These are phyloP conservation scores for Meliscaeva auricollis DNA, from an alignment of 2,888 invertebrate genomes.

Conservation along the genomic window DNA sequence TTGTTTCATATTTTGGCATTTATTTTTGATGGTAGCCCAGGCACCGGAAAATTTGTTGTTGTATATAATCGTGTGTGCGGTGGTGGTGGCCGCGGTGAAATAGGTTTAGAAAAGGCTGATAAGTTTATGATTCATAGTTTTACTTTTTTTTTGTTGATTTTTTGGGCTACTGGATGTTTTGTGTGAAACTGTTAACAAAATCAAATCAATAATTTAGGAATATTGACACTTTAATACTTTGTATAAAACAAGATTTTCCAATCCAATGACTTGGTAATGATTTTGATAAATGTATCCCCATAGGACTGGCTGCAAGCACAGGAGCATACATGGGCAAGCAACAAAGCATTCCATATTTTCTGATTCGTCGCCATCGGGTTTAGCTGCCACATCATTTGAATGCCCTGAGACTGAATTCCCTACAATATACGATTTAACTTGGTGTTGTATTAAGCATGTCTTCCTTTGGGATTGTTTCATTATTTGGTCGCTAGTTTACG, in stretches of 20 bases:
- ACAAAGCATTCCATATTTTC: too few species aligned
- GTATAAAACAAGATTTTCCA: background rate
- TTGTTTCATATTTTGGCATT: conserved; percentile 10
- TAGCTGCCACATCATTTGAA: too few species aligned
- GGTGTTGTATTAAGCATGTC: too few species aligned
- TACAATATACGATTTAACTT: too few species aligned
- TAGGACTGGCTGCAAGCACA: too few species aligned
- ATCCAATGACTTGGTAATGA: background rate
- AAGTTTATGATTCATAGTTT: background rate
- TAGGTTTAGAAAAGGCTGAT: conserved; percentile 8
- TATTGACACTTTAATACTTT: background rate
- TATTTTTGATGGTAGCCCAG: background rate
- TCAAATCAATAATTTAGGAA: background rate
- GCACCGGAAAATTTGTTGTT: background rate
- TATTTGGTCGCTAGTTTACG: too few species aligned
- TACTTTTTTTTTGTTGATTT: background rate
- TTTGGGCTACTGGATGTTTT: background rate
- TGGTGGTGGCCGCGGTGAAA: too few species aligned
- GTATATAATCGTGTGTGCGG: background rate
- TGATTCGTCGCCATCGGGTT: too few species aligned
- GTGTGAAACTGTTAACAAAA: background rate
- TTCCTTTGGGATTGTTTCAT: too few species aligned
- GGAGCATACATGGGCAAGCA: too few species aligned
- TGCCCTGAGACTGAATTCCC: too few species aligned
- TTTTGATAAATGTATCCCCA: background rate